phyloP scores from a whole-genome alignment of 2,888 invertebrate species.

The Diaperis boleti region DNA sequence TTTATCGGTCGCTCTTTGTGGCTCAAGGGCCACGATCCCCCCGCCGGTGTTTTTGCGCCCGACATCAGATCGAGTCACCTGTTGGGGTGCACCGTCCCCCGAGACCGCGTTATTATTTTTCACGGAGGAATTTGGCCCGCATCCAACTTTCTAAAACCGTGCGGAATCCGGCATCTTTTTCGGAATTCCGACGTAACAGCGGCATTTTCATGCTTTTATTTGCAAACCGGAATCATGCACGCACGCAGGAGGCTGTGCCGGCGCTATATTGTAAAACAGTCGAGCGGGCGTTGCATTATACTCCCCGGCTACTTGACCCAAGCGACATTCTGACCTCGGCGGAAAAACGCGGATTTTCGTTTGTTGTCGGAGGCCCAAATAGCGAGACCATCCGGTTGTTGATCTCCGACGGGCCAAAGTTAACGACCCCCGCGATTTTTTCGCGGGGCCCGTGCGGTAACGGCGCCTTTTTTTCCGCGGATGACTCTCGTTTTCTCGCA shows the following conservation, averaged over 20 bases:
- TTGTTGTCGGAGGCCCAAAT: conserved; percentile 20
- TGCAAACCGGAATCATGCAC: conserved; percentile 35
- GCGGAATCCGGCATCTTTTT: conserved; percentile 31
- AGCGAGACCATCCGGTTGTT: conserved; percentile 42
- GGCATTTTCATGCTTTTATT: conserved; percentile 15
- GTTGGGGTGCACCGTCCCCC: too few relatives aligned
- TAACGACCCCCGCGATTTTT: too few relatives aligned
- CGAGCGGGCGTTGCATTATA: conserved; percentile 31
- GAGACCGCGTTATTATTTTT: conserved; percentile 8
- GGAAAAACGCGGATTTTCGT: conserved; percentile 9
- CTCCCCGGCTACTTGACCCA: conserved; percentile 35
- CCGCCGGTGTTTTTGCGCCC: too few relatives aligned
- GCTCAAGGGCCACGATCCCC: too few relatives aligned
- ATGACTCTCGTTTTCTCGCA: too few relatives aligned
- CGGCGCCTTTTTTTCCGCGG: too few relatives aligned
- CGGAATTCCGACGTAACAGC: conserved; percentile 34
- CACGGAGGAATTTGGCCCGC: conserved; percentile 19
- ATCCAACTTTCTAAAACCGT: conserved; percentile 34
- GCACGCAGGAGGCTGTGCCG: conserved; percentile 16
- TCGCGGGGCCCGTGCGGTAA: too few relatives aligned
- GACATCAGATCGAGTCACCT: background rate
- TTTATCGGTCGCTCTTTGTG: too few relatives aligned
- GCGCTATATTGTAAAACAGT: conserved; percentile 21
- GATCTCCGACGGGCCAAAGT: conserved; percentile 31
- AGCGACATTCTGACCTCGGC: conserved; percentile 31